Percentiles rank a stretch among this genome's conserved stretches.
These are phyloP conservation scores for Ctenodactylus gundi DNA, from an alignment of 2,113 vertebrate genomes.

Conservation along the genomic window DNA sequence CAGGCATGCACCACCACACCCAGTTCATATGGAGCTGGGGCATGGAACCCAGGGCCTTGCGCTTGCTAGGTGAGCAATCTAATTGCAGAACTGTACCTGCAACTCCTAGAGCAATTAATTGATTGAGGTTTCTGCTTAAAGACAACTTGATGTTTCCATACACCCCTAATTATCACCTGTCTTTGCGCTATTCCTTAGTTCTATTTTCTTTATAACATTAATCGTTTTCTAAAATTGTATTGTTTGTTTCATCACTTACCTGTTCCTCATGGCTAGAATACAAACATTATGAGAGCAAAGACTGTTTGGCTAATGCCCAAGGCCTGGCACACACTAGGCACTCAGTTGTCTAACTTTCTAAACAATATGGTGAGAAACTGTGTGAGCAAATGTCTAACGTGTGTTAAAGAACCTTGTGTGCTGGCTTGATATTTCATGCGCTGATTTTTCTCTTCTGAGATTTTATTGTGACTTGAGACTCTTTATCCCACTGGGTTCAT, in stretches of 20 bases:
- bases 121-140: background rate
- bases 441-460: background rate
- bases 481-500: background rate
- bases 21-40: too few species aligned
- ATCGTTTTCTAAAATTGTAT: background rate
- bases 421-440: background rate
- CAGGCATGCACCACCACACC: too few species aligned
- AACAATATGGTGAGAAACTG: background rate
- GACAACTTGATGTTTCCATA: background rate
- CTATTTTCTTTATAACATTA: background rate
- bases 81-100: too few species aligned
- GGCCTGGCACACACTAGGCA: background rate
- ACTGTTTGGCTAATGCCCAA: background rate
- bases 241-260: background rate
- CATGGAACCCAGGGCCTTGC: too few species aligned
- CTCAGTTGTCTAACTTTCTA: background rate
- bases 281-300: background rate
- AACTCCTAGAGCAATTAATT: too few species aligned
- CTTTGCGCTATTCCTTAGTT: background rate
- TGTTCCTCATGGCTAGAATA: background rate
- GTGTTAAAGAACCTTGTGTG: background rate
- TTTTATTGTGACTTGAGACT: background rate
- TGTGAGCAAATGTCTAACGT: background rate
- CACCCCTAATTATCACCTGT: background rate
- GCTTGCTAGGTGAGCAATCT: too few species aligned